These are phyloP conservation scores for Nesidiocoris tenuis DNA, from an alignment of 2,888 invertebrate genomes.

Conservation along the genomic window DNA sequence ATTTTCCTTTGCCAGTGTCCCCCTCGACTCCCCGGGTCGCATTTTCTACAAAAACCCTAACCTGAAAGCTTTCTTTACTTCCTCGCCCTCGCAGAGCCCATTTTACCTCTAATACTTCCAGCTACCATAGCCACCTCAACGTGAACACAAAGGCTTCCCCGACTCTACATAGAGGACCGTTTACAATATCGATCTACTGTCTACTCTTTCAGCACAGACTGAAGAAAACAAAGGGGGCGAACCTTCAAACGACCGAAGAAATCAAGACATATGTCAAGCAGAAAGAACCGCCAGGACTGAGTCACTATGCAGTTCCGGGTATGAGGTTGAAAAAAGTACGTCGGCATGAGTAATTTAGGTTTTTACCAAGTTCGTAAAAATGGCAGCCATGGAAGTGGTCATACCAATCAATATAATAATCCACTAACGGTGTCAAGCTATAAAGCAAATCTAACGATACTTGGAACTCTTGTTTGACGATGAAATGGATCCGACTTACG, in stretches of 20 bases:
- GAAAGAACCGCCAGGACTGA: too few relatives aligned
- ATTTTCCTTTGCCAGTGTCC: neutral
- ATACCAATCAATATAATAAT: too few relatives aligned
- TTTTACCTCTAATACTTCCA: neutral
- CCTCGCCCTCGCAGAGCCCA: neutral
- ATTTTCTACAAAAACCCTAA: neutral
- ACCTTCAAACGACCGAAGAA: neutral
- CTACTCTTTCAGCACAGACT: neutral
- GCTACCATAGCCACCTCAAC: neutral
- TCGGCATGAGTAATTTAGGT: too few relatives aligned
- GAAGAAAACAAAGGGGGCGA: neutral
- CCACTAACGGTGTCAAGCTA: too few relatives aligned
- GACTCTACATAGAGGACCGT: neutral
- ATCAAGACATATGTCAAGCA: neutral
- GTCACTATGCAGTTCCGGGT: too few relatives aligned
- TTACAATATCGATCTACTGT: neutral
- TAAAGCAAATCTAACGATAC: too few relatives aligned
- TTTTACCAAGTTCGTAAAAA: too few relatives aligned
- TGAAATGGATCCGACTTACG: too few relatives aligned
- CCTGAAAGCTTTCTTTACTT: neutral
- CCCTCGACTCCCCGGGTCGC: neutral
- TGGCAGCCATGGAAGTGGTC: too few relatives aligned
- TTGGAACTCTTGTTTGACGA: too few relatives aligned
- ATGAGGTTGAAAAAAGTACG: too few relatives aligned
- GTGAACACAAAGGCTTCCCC: neutral